Conservation (phyloP, 2,113 vertebrate species). For the Poeciliopsis turrubarensis region DNA sequence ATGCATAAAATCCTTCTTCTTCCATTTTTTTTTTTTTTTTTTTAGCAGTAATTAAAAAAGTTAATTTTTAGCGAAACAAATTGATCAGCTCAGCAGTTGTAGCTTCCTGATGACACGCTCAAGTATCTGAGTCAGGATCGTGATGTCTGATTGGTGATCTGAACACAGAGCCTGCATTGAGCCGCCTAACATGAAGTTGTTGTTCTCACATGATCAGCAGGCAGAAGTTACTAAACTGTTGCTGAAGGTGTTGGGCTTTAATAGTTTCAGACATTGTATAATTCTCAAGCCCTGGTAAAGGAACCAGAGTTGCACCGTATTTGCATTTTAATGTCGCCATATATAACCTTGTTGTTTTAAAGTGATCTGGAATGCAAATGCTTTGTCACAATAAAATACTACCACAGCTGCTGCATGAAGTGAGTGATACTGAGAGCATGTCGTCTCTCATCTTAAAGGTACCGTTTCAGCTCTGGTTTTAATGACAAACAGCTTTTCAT, state of each 20-base stretch:
- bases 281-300: background rate
- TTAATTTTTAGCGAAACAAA: background rate
- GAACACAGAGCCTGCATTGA: background rate
- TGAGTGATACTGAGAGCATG: too few relatives aligned
- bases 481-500: background rate
- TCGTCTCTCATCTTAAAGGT: background rate
- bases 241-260: background rate
- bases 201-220: slow-evolving; percentile 9
- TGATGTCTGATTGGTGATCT: slow-evolving; percentile 31
- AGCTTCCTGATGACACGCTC: slow-evolving; percentile 2
- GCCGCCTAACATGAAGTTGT: background rate
- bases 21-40: background rate
- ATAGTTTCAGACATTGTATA: background rate
- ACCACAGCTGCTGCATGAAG: too few relatives aligned
- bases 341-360: background rate
- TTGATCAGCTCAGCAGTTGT: slow-evolving; percentile 4
- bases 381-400: background rate
- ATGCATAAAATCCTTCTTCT: background rate
- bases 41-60: background rate
- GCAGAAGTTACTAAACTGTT: background rate
- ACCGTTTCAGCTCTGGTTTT: background rate
- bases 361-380: background rate
- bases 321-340: slow-evolving; percentile 1
- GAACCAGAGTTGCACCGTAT: slow-evolving; percentile 1
- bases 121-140: slow-evolving; percentile 7